Evolutionary conservation across 2,113 vertebrate species (phyloP), one percentile per base, ranked within the genome.

Genomic region (Anarrhichthys ocellatus): DNA sequence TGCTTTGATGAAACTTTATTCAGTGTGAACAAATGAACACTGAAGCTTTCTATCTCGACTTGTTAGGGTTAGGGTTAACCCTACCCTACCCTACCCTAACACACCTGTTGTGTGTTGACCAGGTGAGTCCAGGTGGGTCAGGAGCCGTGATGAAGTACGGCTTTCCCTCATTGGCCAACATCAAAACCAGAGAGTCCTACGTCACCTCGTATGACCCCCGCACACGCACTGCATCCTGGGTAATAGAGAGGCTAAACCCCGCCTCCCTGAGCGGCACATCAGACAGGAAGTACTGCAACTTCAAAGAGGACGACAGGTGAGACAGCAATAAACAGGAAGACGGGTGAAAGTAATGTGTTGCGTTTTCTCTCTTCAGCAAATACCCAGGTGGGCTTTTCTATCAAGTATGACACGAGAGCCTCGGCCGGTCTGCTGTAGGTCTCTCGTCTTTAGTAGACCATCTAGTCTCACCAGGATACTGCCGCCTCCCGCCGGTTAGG

Each of bases 181-280:
- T 99, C 83, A 96, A 96, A 86, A 96, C 91, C 86, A 96, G 97
- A 61, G 97, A 97, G 87, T 97, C 97, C 6, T 98, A 99, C 81
- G 93, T 98, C 82, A 93, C 96, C 14, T 96, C 96, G 29, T 99
- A 99, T 56, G 98, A 99, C 88, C 93, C 98, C 20, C 96, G 97
- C 70, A 97, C 93, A 80, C 95, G 97, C 73, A 93, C 96, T 56
- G 96, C 98, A 24, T 94, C 96, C 2, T 99, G 98, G 98, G 98
- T 99, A 61, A 89, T 99, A 36, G 98, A 99, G 91, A 95, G 92
- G 85, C 95, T 99, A 34, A 94, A 88, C 84, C 82, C 91, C 0
- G 89, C 93, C 40, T 80, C 89, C 0, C 82, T 97, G 2, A 86
- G 62, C 1, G 97, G 96, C 3, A 2, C 89, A 0, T 95, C 97